Percentiles rank a stretch among this genome's conserved stretches.
These are phyloP conservation scores for Neodiprion lecontei DNA, from an alignment of 1,140 invertebrate species.

Conservation along the genomic window DNA sequence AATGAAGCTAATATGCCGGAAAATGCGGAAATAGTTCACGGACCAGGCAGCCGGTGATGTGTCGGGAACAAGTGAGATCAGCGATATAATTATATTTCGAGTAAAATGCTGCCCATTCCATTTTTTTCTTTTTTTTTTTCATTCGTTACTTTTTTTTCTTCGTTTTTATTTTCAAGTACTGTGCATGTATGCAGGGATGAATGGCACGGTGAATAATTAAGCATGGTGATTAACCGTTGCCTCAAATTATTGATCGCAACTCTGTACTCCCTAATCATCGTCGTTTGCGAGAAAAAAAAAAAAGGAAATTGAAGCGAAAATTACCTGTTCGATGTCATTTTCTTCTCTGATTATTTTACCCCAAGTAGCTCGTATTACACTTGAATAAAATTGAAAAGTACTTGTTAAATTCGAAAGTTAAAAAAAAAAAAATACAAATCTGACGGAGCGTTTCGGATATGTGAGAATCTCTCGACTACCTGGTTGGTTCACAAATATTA, in stretches of 20 bases:
- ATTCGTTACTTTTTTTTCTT: neutral
- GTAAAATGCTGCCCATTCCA: neutral
- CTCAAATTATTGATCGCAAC: neutral
- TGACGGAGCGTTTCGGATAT: no score
- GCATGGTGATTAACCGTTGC: neutral
- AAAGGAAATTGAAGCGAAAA: neutral
- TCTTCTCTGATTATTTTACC: neutral
- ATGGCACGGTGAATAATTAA: no score
- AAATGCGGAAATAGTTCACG: neutral
- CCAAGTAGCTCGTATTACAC: neutral
- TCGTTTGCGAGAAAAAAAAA: neutral
- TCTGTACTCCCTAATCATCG: neutral
- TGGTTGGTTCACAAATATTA: no score
- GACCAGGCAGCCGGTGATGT: neutral
- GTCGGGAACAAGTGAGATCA: neutral
- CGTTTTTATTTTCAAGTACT: no score
- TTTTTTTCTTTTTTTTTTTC: neutral
- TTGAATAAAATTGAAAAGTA: no score
- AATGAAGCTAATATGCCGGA: constrained; percentile 1
- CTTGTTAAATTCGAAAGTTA: no score
- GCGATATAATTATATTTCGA: neutral
- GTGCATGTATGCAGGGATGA: no score
- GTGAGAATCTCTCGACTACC: no score
- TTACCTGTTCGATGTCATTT: neutral
- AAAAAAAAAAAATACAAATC: no score